Percentiles rank a stretch among this genome's conserved stretches.
Evolutionary conservation across 23 tunicate species (phyloP).

Genomic region (Phallusia fumigata): DNA sequence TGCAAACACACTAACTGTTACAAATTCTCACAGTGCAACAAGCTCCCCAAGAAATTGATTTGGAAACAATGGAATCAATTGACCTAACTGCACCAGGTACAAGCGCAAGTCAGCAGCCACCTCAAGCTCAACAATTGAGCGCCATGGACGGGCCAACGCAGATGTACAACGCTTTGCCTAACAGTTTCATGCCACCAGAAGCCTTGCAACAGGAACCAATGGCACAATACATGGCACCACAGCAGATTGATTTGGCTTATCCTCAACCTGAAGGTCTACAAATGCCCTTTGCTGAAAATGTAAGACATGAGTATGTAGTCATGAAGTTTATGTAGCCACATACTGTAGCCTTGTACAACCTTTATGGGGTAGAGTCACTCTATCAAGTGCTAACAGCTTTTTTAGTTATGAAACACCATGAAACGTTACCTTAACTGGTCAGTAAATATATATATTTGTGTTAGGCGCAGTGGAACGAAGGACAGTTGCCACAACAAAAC

Average conservation of each 20-base stretch:
- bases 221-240: background rate
- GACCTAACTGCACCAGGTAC: background rate
- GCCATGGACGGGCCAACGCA: background rate
- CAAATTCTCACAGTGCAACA: background rate
- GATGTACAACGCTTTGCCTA: background rate
- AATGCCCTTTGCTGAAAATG: background rate
- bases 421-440: too few species aligned
- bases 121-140: background rate
- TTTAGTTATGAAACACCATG: too few species aligned
- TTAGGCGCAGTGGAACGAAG: conserved; percentile 2
- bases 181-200: background rate
- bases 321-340: too few species aligned
- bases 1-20: background rate
- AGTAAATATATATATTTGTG: too few species aligned
- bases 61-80: background rate
- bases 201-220: background rate
- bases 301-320: background rate
- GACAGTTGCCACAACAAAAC: background rate
- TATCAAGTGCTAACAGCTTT: too few species aligned
- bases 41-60: background rate
- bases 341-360: too few species aligned
- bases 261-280: background rate
- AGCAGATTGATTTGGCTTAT: background rate
- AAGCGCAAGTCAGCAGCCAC: background rate
- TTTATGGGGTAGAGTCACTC: too few species aligned